Evolutionary conservation across 2,797 vertebrate genomes (phyloP).

Genomic region (Brotula barbata): DNA sequence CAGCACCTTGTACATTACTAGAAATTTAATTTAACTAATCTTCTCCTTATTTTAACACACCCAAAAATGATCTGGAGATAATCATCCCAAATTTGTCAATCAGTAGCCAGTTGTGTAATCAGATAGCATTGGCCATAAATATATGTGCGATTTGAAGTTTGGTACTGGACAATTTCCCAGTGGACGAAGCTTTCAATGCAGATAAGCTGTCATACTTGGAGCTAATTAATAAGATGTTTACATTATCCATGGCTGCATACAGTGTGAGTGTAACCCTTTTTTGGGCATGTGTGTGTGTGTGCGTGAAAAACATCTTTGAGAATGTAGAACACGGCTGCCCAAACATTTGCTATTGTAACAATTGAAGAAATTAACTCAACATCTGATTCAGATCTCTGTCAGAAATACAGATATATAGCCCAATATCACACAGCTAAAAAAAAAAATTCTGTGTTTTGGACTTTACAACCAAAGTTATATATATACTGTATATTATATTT

Average conservation of each 20-base stretch:
- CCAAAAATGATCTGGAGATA: slow-evolving; percentile 60
- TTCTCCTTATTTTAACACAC: too few species aligned
- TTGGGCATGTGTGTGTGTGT: slow-evolving; percentile 46
- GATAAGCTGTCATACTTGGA: slow-evolving; percentile 80
- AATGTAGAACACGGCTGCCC: slow-evolving; percentile 3
- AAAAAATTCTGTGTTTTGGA: too few species aligned
- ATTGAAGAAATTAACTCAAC: too few species aligned
- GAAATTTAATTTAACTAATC: too few species aligned
- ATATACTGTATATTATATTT: too few species aligned
- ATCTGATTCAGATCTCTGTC: too few species aligned
- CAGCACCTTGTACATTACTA: too few species aligned
- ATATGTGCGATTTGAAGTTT: slow-evolving; percentile 76
- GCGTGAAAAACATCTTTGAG: slow-evolving; percentile 21
- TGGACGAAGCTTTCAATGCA: slow-evolving; percentile 65
- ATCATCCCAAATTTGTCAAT: slow-evolving; percentile 61
- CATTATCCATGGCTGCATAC: slow-evolving; percentile 74
- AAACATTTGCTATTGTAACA: too few species aligned
- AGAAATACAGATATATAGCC: too few species aligned
- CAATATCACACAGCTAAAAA: too few species aligned
- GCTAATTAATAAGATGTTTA: slow-evolving; percentile 82
- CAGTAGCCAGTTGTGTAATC: slow-evolving; percentile 57
- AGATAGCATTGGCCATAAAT: slow-evolving; percentile 62
- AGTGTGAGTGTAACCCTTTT: slow-evolving; percentile 64
- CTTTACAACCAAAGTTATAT: too few species aligned
- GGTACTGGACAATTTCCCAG: slow-evolving; percentile 63